Conservation (phyloP, 2,113 vertebrate genomes). For the Scytalopus superciliaris region DNA sequence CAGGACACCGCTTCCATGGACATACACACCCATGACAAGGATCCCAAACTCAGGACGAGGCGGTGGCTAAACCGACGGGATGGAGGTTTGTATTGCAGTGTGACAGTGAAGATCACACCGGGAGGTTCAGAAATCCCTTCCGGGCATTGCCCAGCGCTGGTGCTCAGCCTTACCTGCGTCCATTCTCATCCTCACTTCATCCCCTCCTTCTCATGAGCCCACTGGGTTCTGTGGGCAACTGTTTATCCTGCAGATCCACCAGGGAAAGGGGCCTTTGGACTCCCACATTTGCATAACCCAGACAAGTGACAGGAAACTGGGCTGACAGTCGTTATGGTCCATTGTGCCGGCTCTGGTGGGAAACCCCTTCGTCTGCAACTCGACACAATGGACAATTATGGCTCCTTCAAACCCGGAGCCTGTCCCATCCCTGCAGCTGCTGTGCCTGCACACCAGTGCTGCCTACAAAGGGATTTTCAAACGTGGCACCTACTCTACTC, state of each 20-base stretch:
- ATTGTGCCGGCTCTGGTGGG: slow-evolving; percentile 2
- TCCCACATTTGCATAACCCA: background rate
- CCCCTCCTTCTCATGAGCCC: background rate
- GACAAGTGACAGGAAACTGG: background rate
- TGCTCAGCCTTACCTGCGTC: background rate
- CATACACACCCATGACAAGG: rapidly evolving
- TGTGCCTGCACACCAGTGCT: background rate
- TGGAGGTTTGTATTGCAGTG: background rate
- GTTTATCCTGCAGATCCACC: background rate
- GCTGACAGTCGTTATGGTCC: background rate
- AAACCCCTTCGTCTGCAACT: background rate
- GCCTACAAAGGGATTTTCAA: background rate
- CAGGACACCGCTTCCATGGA: rapidly evolving
- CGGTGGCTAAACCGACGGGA: background rate
- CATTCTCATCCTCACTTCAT: background rate
- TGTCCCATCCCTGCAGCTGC: background rate
- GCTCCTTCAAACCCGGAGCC: background rate
- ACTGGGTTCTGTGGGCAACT: background rate
- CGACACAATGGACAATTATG: background rate
- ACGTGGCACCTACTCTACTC: background rate
- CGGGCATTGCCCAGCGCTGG: background rate
- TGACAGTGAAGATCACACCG: background rate
- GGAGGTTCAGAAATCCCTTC: background rate
- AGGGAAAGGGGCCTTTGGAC: background rate
- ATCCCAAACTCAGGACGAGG: background rate